Evolutionary conservation across 2,113 vertebrate species (phyloP).

Genomic region (Pelodiscus sinensis): DNA sequence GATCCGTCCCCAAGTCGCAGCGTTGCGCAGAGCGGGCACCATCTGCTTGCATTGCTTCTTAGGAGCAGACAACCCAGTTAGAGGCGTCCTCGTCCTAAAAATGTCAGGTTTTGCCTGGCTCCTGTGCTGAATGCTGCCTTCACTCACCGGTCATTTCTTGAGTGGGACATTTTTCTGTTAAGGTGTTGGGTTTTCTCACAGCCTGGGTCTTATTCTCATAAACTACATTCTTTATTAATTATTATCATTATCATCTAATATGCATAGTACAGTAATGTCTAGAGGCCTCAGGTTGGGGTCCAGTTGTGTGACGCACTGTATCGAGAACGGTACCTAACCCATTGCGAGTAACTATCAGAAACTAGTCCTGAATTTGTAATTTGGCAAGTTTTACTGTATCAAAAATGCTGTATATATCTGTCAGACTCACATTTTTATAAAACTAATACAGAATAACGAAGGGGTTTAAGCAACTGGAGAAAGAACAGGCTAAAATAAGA

Average conservation of each 20-base stretch:
- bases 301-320: background rate
- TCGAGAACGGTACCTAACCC: background rate
- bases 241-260: background rate
- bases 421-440: background rate
- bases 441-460: background rate
- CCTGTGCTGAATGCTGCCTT: background rate
- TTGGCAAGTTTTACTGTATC: background rate
- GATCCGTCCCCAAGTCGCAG: background rate
- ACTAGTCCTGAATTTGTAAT: background rate
- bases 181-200: background rate
- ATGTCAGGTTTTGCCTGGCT: background rate
- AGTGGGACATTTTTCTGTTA: background rate
- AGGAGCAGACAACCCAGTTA: background rate
- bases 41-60: background rate
- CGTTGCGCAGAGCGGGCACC: background rate
- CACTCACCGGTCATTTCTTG: background rate
- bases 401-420: background rate
- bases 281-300: background rate
- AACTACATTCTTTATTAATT: background rate
- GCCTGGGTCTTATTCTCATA: background rate
- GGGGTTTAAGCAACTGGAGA: background rate
- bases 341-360: background rate
- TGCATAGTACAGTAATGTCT: rapidly evolving
- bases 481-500: background rate
- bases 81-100: background rate